phyloP scores from a whole-genome alignment of 37 sponge, comb jelly and placozoan genomes.

The Geodia barretti region DNA sequence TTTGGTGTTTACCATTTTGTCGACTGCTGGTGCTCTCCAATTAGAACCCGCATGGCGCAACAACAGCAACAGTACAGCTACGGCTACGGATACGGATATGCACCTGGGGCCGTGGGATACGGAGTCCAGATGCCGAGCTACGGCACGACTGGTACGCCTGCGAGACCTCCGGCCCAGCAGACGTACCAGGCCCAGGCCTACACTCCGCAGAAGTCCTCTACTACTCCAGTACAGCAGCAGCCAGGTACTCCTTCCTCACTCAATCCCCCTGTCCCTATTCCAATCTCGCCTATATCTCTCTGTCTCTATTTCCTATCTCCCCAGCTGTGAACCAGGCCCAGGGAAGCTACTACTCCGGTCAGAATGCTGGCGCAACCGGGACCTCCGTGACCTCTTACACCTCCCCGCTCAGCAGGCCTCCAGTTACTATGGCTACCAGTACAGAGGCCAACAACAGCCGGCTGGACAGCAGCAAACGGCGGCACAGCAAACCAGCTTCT shows the following conservation, averaged over 20 bases:
- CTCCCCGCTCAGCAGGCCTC: not conserved
- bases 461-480: not conserved
- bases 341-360: not conserved
- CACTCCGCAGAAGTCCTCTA: not conserved
- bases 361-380: not conserved
- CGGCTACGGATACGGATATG: slow-evolving; percentile 51
- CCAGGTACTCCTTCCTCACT: too few relatives aligned
- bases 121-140: not conserved
- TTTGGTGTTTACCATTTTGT: slow-evolving; percentile 10
- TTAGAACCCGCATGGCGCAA: not conserved
- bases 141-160: not conserved
- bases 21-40: not conserved
- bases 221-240: too few relatives aligned
- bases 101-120: slow-evolving; percentile 17
- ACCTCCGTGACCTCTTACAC: not conserved
- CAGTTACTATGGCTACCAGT: not conserved
- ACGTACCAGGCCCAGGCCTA: not conserved
- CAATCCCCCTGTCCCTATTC: too few relatives aligned
- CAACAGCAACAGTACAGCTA: slow-evolving; percentile 61
- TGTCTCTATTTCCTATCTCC: not conserved
- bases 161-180: not conserved
- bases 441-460: not conserved
- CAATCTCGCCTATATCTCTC: too few relatives aligned
- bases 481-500: not conserved
- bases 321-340: not conserved